A percentile compares a stretch with the other conserved stretches of the same genome.
These are phyloP conservation scores for Cheilosia vulpina DNA, from an alignment of 2,888 invertebrate genomes.

Conservation along the genomic window DNA sequence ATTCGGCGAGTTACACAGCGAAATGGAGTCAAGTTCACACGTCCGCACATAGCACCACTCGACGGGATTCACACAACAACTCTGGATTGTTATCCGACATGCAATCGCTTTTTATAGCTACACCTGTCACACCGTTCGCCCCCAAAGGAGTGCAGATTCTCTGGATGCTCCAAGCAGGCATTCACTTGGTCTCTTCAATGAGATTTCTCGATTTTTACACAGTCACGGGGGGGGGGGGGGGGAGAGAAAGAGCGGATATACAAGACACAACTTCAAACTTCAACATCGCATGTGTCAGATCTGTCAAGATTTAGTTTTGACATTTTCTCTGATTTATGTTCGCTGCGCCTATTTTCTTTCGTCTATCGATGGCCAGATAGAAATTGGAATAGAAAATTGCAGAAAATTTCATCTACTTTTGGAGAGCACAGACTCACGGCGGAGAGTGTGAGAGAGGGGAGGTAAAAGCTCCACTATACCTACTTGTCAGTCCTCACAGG, in stretches of 20 bases:
- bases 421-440: neutral
- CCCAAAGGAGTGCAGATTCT: constrained; percentile 21
- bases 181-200: constrained; percentile 28
- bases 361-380: neutral
- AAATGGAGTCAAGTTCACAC: constrained; percentile 27
- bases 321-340: constrained; percentile 15
- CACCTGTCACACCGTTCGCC: constrained; percentile 35
- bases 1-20: constrained; percentile 29
- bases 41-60: constrained; percentile 27
- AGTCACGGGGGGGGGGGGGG: neutral
- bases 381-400: neutral
- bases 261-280: constrained; percentile 18
- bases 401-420: neutral
- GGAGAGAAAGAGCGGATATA: neutral
- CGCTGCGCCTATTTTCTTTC: neutral
- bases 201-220: constrained; percentile 18
- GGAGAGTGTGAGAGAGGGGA: neutral
- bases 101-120: constrained; percentile 60
- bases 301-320: constrained; percentile 48
- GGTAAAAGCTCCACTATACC: neutral
- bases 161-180: neutral
- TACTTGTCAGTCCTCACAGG: neutral
- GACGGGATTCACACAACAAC: constrained; percentile 60
- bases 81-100: constrained; percentile 51
- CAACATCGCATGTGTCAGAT: constrained; percentile 63